Evolutionary conservation across 2,797 vertebrate species (phyloP), one percentile per base, ranked within the genome.

Genomic region (Tiaroga cobitis): DNA sequence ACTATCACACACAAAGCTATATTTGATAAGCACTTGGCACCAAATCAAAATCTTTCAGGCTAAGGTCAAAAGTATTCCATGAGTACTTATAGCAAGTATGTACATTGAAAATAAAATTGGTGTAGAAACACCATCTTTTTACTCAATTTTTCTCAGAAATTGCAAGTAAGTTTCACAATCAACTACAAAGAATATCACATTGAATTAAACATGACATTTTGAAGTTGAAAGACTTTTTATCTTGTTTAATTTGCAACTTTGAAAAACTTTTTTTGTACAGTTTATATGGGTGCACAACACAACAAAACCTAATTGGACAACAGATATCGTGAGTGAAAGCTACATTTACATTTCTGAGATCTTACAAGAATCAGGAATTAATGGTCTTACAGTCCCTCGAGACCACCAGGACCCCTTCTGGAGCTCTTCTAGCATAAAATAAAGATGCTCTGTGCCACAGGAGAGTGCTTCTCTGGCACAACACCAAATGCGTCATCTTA

Each of bases 401-500:
- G 54, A 59, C 41, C 32, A 43, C 84, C n/a, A 39, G 43, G 59
- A 76, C 68, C 87, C 63, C 34, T 26, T 41, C 65, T 21, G 43
- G 76, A 78, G 78, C 84, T 87, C 83, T 79, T 85, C 80, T 85
- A 86, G 87, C 89, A 87, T 82, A 88, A 80, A 87, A 92, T 89
- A 84, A 93, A 91, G 88, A 90, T 75, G 75, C 88, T 70, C 88
- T 78, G 85, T 88, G 79, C 85, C 88, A 84, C 85, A 37, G 78
- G 89, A 93, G 88, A 93, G 92, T 92, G 92, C 91, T 90, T 88
- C 65, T 43, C 87, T 94, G 94, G 94, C 92, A 76, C 69, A 29
- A 0, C 83, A 89, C 90, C 92, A 93, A 92, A 92, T 92, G 89
- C 91, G 93, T 93, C 91, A 94, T 95, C 94, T 94, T 94, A 95